Conservation (phyloP, 2,888 invertebrate genomes). For the Melipona bicolor region DNA sequence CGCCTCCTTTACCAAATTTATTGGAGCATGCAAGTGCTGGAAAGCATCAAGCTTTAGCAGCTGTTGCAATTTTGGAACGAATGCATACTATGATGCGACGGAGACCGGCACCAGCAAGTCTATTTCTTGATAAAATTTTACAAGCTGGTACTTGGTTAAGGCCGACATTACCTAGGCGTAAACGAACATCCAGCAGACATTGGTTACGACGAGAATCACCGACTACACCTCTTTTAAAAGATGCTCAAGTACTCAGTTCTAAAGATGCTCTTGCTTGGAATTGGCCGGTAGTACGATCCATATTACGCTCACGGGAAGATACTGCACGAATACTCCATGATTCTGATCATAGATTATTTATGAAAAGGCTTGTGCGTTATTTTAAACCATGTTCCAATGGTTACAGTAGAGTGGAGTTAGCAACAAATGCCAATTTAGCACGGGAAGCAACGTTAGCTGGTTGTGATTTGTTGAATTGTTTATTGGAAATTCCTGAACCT, state of each 20-base stretch:
- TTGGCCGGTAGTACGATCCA: constrained; percentile 93
- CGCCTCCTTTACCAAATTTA: constrained; percentile 93
- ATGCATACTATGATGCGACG: constrained; percentile 93
- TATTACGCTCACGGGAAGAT: constrained; percentile 85
- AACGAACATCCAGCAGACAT: constrained; percentile 74
- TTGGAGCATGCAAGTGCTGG: constrained; percentile 91
- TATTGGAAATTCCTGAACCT: constrained; percentile 88
- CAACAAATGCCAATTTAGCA: constrained; percentile 84
- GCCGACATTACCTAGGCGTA: constrained; percentile 76
- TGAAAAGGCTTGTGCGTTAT: constrained; percentile 92
- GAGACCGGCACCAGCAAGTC: constrained; percentile 92
- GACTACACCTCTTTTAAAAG: constrained; percentile 86
- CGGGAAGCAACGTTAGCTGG: constrained; percentile 89
- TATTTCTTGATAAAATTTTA: constrained; percentile 92
- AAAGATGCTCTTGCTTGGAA: constrained; percentile 95
- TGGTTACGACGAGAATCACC: constrained; percentile 81
- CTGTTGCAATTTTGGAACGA: constrained; percentile 91
- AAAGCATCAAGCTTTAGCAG: constrained; percentile 92
- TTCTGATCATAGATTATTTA: constrained; percentile 87
- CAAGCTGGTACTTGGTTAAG: constrained; percentile 83
- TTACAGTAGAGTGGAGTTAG: constrained; percentile 93
- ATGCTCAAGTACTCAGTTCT: constrained; percentile 92
- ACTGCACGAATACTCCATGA: constrained; percentile 88
- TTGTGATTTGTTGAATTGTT: constrained; percentile 90
- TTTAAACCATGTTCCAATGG: constrained; percentile 94